phyloP scores from a whole-genome alignment of 2,888 invertebrate species.

The Phyllotreta cruciferae region DNA sequence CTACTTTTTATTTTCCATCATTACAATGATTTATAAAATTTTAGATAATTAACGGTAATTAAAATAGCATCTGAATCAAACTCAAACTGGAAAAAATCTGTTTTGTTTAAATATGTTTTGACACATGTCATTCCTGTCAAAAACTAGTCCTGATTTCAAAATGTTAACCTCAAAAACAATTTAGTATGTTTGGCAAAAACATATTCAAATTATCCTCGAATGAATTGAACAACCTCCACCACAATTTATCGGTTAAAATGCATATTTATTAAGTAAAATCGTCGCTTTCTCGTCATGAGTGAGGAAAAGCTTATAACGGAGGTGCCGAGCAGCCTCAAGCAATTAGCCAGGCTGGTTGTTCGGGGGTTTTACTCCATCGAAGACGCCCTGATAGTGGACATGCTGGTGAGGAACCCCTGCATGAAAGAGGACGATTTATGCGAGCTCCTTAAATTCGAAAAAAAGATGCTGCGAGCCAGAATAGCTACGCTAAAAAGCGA shows the following conservation, averaged over 20 bases:
- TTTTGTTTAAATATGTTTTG: too few species aligned
- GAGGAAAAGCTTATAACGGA: constrained; percentile 85
- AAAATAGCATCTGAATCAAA: too few species aligned
- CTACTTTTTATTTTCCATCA: too few species aligned
- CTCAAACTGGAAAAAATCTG: too few species aligned
- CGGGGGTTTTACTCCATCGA: constrained; percentile 94
- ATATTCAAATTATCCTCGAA: too few species aligned
- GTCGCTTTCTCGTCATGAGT: constrained; percentile 59
- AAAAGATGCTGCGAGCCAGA: constrained; percentile 89
- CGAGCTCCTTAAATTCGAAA: constrained; percentile 90
- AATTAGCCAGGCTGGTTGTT: constrained; percentile 88
- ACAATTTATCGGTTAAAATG: neutral
- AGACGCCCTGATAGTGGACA: constrained; percentile 93
- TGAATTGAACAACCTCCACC: too few species aligned
- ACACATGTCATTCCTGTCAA: too few species aligned
- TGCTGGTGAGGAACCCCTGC: constrained; percentile 94
- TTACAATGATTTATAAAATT: too few species aligned
- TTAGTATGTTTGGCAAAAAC: too few species aligned
- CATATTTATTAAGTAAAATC: neutral
- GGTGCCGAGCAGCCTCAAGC: constrained; percentile 92
- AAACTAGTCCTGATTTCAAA: too few species aligned
- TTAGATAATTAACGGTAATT: too few species aligned
- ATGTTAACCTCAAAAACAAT: too few species aligned
- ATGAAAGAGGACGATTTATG: constrained; percentile 92
- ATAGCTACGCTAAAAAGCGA: constrained; percentile 88